These are phyloP conservation scores for Orientallactaga sibirica DNA, from an alignment of 2,797 vertebrate genomes.

Conservation along the genomic window DNA sequence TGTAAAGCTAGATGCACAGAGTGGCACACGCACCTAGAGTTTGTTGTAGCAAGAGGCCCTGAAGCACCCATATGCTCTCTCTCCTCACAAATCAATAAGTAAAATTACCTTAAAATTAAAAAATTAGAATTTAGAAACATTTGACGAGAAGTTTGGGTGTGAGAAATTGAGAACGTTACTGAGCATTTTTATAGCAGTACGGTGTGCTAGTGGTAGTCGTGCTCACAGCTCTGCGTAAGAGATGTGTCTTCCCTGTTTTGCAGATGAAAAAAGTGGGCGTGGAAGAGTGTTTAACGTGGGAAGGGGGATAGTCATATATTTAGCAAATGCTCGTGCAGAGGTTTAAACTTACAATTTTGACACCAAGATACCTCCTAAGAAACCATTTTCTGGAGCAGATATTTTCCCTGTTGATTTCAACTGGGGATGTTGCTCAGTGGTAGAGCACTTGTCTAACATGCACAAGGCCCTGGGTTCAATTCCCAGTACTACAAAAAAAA, in stretches of 20 bases:
- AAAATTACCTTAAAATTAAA: too few species aligned
- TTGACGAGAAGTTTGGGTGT: neutral
- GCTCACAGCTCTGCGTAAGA: neutral
- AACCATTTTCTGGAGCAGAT: neutral
- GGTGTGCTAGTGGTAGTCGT: neutral
- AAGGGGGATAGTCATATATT: neutral
- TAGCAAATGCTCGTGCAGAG: neutral
- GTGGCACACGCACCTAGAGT: too few species aligned
- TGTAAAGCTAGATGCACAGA: too few species aligned
- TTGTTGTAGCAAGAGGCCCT: too few species aligned
- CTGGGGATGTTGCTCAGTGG: too few species aligned
- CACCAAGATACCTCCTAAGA: neutral
- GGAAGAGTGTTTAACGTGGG: neutral
- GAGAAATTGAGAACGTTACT: neutral
- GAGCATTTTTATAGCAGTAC: neutral
- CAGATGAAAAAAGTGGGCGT: slow-evolving; percentile 1
- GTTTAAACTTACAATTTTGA: neutral
- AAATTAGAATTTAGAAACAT: neutral
- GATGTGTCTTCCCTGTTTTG: neutral
- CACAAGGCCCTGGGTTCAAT: too few species aligned
- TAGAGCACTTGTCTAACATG: too few species aligned
- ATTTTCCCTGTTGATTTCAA: neutral
- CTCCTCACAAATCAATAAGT: too few species aligned
- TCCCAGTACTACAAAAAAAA: too few species aligned
- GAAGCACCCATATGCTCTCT: too few species aligned